These are phyloP conservation scores for Campylomormyrus tamandua DNA, from an alignment of 2,113 vertebrate species.

Conservation along the genomic window DNA sequence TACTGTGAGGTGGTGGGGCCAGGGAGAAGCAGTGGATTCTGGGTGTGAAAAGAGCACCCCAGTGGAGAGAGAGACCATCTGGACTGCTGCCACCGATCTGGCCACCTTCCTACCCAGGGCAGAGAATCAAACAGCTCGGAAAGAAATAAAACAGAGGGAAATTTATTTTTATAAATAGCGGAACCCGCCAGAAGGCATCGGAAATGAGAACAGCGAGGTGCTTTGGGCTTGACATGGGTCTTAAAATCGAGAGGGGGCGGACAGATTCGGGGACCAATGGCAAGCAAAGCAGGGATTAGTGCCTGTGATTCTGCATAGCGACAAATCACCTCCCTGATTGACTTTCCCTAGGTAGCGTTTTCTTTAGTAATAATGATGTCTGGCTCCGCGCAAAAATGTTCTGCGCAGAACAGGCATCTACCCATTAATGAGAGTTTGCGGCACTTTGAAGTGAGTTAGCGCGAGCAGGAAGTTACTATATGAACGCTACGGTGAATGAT, in stretches of 20 bases:
- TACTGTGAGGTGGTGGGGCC: not conserved
- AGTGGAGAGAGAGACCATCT: constrained; percentile 38
- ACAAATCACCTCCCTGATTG: constrained; percentile 62
- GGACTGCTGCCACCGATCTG: constrained; percentile 68
- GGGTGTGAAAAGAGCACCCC: constrained; percentile 27
- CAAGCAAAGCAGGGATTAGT: constrained; percentile 72
- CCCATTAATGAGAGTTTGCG: not conserved
- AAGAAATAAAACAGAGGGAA: constrained; percentile 61
- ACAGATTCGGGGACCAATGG: constrained; percentile 61
- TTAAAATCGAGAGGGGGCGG: constrained; percentile 73
- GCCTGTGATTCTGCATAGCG: constrained; percentile 63
- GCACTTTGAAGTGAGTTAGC: not conserved
- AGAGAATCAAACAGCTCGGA: constrained; percentile 68
- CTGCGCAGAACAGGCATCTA: not conserved
- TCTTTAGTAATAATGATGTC: constrained; percentile 50
- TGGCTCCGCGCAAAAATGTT: constrained; percentile 41
- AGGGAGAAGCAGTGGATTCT: constrained; percentile 24
- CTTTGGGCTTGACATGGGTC: constrained; percentile 72
- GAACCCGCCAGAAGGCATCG: constrained; percentile 71
- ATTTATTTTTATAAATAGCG: constrained; percentile 72
- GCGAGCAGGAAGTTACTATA: not conserved
- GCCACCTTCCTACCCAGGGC: constrained; percentile 70
- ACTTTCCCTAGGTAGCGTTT: constrained; percentile 33
- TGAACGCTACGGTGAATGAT: not conserved
- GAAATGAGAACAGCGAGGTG: constrained; percentile 70